A percentile compares a stretch with the other conserved stretches of the same genome.
Evolutionary conservation across 2,888 invertebrate species (phyloP).

Genomic region (Caenorhabditis virilis): DNA sequence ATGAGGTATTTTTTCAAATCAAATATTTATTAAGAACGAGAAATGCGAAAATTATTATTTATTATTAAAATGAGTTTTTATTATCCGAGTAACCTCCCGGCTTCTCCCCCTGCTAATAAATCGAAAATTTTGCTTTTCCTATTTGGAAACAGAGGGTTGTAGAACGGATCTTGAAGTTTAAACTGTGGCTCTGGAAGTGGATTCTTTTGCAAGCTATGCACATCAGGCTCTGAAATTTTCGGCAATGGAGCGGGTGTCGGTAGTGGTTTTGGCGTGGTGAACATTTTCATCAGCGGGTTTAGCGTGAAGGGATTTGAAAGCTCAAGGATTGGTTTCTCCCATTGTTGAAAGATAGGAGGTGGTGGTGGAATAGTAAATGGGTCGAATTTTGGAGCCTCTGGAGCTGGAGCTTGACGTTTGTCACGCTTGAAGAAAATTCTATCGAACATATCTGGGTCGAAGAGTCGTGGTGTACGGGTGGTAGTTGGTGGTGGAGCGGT

Average conservation of each 20-base stretch:
- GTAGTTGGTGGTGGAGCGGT: constrained; percentile 14
- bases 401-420: constrained; percentile 16
- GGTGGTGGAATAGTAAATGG: constrained; percentile 36
- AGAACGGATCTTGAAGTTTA: constrained; percentile 60
- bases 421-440: constrained; percentile 38
- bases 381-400: constrained; percentile 19
- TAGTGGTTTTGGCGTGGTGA: constrained; percentile 42
- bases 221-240: constrained; percentile 12
- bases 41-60: constrained; percentile 7
- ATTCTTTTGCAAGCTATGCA: constrained; percentile 12
- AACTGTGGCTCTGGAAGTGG: constrained; percentile 39
- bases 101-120: constrained; percentile 51
- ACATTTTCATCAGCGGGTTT: constrained; percentile 58
- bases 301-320: constrained; percentile 56
- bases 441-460: constrained; percentile 47
- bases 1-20: constrained; percentile 20
- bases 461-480: constrained; percentile 36
- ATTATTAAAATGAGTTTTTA: constrained; percentile 3
- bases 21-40: not conserved
- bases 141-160: constrained; percentile 58
- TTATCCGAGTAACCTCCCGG: constrained; percentile 44
- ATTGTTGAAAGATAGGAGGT: constrained; percentile 36
- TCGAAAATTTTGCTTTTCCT: constrained; percentile 58
- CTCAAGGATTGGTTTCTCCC: constrained; percentile 41
- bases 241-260: constrained; percentile 11